A percentile compares a stretch with the other conserved stretches of the same genome.
These are phyloP conservation scores for Alentia gelatinosa DNA, from an alignment of 2,888 invertebrate species.

Conservation along the genomic window DNA sequence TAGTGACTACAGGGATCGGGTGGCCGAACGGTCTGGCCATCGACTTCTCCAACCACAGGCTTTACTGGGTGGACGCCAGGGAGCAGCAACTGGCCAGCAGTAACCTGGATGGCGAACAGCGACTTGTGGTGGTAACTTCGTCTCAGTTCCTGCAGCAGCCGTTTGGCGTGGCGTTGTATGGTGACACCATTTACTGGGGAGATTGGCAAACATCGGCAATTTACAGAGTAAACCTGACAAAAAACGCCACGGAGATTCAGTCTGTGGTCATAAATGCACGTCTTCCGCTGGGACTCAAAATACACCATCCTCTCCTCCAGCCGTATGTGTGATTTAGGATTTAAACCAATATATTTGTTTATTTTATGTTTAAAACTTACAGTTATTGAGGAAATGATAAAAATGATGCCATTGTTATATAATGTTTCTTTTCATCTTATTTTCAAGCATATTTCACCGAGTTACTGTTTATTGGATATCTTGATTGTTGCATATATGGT, in stretches of 20 bases:
- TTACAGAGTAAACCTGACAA: background rate
- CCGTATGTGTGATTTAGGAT: background rate
- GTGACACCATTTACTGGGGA: background rate
- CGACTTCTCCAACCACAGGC: constrained; percentile 92
- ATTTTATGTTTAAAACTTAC: too few relatives aligned
- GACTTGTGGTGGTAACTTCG: constrained; percentile 84
- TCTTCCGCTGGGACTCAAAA: background rate
- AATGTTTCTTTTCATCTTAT: too few relatives aligned
- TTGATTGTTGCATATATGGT: too few relatives aligned
- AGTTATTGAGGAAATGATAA: too few relatives aligned
- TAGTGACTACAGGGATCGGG: constrained; percentile 51
- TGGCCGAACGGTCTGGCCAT: constrained; percentile 66
- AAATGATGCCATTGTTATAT: too few relatives aligned
- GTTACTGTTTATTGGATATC: too few relatives aligned
- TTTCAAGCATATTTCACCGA: too few relatives aligned
- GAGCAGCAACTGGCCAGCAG: constrained; percentile 93
- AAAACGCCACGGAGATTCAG: background rate
- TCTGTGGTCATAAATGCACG: background rate
- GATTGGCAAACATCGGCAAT: background rate
- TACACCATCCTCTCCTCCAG: background rate
- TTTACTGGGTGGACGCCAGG: constrained; percentile 99
- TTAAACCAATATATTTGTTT: too few relatives aligned
- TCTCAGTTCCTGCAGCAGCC: constrained; percentile 92
- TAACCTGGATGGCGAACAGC: constrained; percentile 91
- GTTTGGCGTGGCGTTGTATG: constrained; percentile 97